These are phyloP conservation scores for Zaprionus lachaisei DNA, from an alignment of 1,140 invertebrate genomes.

Conservation along the genomic window DNA sequence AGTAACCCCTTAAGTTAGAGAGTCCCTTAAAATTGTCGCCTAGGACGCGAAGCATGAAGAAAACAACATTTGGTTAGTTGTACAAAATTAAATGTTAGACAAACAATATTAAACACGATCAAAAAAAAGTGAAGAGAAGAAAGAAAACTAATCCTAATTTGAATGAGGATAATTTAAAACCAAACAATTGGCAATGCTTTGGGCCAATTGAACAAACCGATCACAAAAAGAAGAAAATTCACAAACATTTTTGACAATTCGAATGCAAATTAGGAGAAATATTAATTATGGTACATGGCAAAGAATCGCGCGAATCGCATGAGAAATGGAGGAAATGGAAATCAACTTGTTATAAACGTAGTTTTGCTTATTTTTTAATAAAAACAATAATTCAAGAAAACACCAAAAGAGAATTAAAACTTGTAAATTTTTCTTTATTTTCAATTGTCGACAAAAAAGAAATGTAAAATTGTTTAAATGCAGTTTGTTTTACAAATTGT, in stretches of 20 bases:
- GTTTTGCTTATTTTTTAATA: constrained; percentile 85
- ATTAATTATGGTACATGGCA: constrained; percentile 24
- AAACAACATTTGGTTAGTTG: constrained; percentile 69
- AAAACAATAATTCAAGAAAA: constrained; percentile 82
- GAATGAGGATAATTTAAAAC: constrained; percentile 9
- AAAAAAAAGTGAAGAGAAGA: constrained; percentile 39
- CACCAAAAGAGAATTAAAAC: constrained; percentile 18
- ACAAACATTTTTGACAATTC: constrained; percentile 47
- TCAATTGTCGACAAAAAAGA: constrained; percentile 26
- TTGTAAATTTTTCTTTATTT: constrained; percentile 17
- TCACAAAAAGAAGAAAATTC: constrained; percentile 28
- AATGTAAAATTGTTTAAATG: constrained; percentile 20
- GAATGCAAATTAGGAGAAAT: constrained; percentile 54
- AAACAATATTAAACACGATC: constrained; percentile 3
- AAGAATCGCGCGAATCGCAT: constrained; percentile 26
- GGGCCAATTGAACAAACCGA: constrained; percentile 44
- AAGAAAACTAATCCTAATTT: constrained; percentile 24
- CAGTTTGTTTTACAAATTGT: constrained; percentile 14
- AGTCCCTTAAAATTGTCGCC: constrained; percentile 50
- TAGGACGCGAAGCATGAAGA: constrained; percentile 51
- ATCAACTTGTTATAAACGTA: constrained; percentile 85
- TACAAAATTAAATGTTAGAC: constrained; percentile 69
- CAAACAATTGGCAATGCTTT: constrained; percentile 49
- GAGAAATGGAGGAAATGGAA: constrained; percentile 64
- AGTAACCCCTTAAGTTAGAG: constrained; percentile 30